Evolutionary conservation across 2,888 invertebrate genomes (phyloP).

Genomic region (Drosophila antonietae): DNA sequence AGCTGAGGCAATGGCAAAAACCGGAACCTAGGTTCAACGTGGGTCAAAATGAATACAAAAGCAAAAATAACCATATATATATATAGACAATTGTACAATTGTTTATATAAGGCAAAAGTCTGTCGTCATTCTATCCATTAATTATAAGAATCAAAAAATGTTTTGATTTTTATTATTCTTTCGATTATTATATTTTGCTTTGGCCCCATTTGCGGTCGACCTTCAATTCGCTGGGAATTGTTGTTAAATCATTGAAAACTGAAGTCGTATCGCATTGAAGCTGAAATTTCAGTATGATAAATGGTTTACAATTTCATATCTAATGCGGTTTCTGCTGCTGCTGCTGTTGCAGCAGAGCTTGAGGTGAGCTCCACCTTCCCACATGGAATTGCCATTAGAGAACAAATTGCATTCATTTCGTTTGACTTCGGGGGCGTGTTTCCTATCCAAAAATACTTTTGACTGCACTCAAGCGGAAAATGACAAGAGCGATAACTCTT

Average conservation of each 20-base stretch:
- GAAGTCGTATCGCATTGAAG: constrained; percentile 30
- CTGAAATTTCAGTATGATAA: constrained; percentile 15
- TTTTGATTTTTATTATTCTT: background rate
- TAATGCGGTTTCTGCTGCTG: background rate
- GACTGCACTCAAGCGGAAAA: constrained; percentile 9
- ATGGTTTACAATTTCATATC: constrained; percentile 46
- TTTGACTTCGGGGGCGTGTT: constrained; percentile 32
- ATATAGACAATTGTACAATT: background rate
- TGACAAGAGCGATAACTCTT: background rate
- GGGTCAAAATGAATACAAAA: constrained; percentile 28
- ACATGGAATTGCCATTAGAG: constrained; percentile 7
- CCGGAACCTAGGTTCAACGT: constrained; percentile 45
- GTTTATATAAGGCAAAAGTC: constrained; percentile 24
- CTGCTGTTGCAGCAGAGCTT: background rate
- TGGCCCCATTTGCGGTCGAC: constrained; percentile 62
- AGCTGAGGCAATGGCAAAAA: constrained; percentile 15
- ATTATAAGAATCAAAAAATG: constrained; percentile 32
- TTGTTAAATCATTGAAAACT: constrained; percentile 44
- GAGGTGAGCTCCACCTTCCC: constrained; percentile 27
- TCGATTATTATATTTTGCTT: background rate
- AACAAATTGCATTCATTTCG: constrained; percentile 35
- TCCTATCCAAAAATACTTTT: background rate
- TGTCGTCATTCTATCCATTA: constrained; percentile 62
- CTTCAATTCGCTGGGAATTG: constrained; percentile 56
- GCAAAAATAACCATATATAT: background rate